Base-by-base conservation (phyloP, 2,113 vertebrate species). In the Poicephalus meyeri region DNA sequence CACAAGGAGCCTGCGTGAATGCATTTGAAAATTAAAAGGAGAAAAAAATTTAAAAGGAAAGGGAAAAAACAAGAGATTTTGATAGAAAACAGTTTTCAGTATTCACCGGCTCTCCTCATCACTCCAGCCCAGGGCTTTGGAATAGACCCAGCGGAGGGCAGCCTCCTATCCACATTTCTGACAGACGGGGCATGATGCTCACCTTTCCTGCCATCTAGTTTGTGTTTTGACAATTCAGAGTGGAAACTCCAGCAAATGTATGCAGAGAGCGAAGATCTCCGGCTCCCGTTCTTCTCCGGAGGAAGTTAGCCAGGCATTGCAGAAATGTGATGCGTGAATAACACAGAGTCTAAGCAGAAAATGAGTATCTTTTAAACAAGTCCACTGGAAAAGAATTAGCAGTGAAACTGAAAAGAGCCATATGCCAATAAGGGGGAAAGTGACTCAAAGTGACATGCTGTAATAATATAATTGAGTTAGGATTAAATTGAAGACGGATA, bases 311-410 rank as follows among this genome's bases (percentile, higher is more conserved):
- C 91, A 96, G 96, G 92, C 96, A 94, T 96, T 94, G 95, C 91
- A 95, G 92, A 96, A 97, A 96, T 95, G 73, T 89, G 96, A 97
- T 94, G 93, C 88, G 78, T 95, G 95, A 91, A 91, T 95, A 97
- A 94, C 86, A 41, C 65, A 77, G 90, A 94, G 68, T 85, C 95
- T 96, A 97, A 97, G 91, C 93, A 96, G 97, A 98, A 98, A 98
- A 97, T 94, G 93, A 97, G 94, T 93, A 95, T 61, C 80, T 96
- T 98, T 98, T 97, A 96, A 98, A 97, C 91, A 98, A 98, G 95
- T 98, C 97, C 97, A 97, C 95, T 96, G 96, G 97, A 98, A 98
- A 96, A 96, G 96, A 98, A 98, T 98, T 97, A 98, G 96, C 96
- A 97, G 97, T 76, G 95, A 95, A 97, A 96, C 96, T 91, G 95